Evolutionary conservation across 1,140 invertebrate genomes (phyloP).

Genomic region (Bombus sylvicola): DNA sequence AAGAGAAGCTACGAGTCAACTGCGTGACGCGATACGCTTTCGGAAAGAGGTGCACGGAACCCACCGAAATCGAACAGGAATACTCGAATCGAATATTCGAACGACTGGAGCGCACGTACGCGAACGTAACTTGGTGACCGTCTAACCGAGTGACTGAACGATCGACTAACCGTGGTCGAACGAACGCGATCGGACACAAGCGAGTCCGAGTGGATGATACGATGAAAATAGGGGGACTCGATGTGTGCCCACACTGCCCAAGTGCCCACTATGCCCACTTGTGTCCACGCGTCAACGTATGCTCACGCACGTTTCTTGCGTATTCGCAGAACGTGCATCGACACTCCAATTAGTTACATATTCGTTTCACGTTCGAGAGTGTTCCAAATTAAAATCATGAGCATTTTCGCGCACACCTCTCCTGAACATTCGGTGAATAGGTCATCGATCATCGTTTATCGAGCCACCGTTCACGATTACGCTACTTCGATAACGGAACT

Average conservation of each 20-base stretch:
- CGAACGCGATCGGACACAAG: slow-evolving; percentile 39
- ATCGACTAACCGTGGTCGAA: slow-evolving; percentile 45
- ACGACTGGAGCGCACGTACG: slow-evolving; percentile 42
- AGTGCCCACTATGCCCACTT: too few species aligned
- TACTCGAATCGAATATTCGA: background rate
- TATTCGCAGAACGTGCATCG: slow-evolving; percentile 27
- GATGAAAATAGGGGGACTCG: slow-evolving; percentile 60
- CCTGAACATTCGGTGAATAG: background rate
- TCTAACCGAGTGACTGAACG: slow-evolving; percentile 63
- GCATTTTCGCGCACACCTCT: background rate
- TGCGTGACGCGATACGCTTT: background rate
- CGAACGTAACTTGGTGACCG: slow-evolving; percentile 66
- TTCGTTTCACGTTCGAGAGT: slow-evolving; percentile 16
- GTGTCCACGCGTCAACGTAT: slow-evolving; percentile 3
- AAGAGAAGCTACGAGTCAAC: background rate
- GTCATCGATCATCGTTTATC: background rate
- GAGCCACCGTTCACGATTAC: background rate
- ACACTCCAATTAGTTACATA: slow-evolving; percentile 15
- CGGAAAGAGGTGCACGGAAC: background rate
- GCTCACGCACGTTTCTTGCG: slow-evolving; percentile 33
- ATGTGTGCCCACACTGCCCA: slow-evolving; percentile 42
- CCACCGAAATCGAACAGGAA: background rate
- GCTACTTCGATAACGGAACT: background rate
- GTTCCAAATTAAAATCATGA: background rate
- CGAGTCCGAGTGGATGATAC: slow-evolving; percentile 53